Base-by-base conservation (phyloP, 2,113 vertebrate genomes). In the Corythoichthys intestinalis region DNA sequence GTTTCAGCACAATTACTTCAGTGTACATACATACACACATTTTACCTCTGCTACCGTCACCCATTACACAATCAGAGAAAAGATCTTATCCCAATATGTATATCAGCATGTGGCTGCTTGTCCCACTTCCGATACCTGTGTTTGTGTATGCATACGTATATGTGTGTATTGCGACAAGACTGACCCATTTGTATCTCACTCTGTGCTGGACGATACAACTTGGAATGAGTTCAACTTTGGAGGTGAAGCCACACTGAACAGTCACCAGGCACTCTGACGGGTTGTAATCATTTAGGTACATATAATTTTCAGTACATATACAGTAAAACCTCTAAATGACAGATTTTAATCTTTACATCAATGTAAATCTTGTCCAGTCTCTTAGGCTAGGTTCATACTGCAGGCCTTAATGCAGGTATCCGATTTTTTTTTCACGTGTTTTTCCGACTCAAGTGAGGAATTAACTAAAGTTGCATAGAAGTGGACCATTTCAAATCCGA, bases 51-150 rank as follows among this genome's bases (percentile, higher is more conserved):
- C 76, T 80, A 86, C 77, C 83, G 41, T 7, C 41, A 44, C 41
- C 9, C 41, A 7, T 44, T 73, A 72, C 73, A 60, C 64, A 59
- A 44, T 68, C 46, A 67, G 17, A 75, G 58, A 81, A 81, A 87
- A 90, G 80, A 85, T 83, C 81, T 81, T 85, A 71, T 76, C 75
- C 70, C 71, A 91, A 91, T 91, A 85, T 90, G 87, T 83, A 80
- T 83, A 86, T 85, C 89, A 88, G 90, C 83, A 86, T 91, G 90
- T 88, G 87, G 84, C 82, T 87, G 84, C 82, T 87, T 92, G 90
- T 88, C 90, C 90, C 87, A 92, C 79, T 91, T 92, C 85, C 80
- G 85, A 74, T 80, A 87, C 79, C 79, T 77, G 82, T 76, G 73
- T 13, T 7, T 80, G 15, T 80, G 74, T 71, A 73, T 68, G 70